A percentile compares a stretch with the other conserved stretches of the same genome.
Conservation (phyloP, 2,888 invertebrate genomes). For the Rhaphigaster nebulosa region DNA sequence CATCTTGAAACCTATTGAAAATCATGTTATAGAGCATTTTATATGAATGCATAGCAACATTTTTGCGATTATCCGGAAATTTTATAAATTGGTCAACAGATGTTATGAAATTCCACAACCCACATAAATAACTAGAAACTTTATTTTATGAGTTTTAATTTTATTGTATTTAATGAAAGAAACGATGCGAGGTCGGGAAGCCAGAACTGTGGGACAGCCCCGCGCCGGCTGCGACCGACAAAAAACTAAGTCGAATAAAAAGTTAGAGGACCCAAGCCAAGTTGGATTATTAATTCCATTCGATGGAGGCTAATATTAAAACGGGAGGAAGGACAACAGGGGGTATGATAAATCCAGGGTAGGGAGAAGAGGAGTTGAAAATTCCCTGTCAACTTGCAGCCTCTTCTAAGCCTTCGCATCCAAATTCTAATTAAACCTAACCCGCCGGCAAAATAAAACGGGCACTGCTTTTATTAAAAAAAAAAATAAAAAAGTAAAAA, state of each 20-base stretch:
- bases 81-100: too few species aligned
- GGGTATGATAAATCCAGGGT: conserved; percentile 24
- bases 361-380: conserved; percentile 20
- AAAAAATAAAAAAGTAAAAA: not conserved
- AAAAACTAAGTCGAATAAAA: conserved; percentile 34
- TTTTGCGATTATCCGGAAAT: too few species aligned
- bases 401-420: conserved; percentile 28
- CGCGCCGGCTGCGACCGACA: not conserved
- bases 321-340: not conserved
- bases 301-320: conserved; percentile 32
- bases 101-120: too few species aligned
- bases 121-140: too few species aligned
- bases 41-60: too few species aligned
- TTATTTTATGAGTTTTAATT: too few species aligned
- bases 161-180: not conserved
- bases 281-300: conserved; percentile 41
- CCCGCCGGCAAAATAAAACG: conserved; percentile 39
- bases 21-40: too few species aligned
- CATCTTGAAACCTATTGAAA: too few species aligned
- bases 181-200: not conserved
- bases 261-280: not conserved
- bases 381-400: conserved; percentile 48
- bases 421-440: conserved; percentile 48
- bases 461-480: conserved; percentile 38
- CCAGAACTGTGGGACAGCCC: not conserved